Percentiles rank a stretch among this genome's conserved stretches.
These are phyloP conservation scores for Periparus ater DNA, from an alignment of 2,797 vertebrate species.

Conservation along the genomic window DNA sequence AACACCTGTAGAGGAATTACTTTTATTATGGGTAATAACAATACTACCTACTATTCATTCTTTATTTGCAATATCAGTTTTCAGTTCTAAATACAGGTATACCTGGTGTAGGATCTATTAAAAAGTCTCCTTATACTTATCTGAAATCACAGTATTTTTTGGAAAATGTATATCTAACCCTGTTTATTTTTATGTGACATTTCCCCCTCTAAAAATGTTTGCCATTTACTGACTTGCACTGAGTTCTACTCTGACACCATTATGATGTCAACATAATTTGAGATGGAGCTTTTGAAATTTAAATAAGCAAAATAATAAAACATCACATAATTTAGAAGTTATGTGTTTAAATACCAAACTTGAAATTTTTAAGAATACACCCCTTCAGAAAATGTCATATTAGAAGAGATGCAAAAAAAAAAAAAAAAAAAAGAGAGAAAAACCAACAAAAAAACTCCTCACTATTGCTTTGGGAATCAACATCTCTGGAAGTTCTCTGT, in stretches of 20 bases:
- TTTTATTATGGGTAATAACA: neutral
- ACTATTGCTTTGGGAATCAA: neutral
- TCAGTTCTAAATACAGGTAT: neutral
- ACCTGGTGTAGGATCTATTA: neutral
- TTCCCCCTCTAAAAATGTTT: neutral
- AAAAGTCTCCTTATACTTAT: neutral
- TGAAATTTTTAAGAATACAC: neutral
- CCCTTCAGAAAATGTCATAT: neutral
- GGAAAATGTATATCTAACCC: neutral
- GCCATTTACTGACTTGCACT: neutral
- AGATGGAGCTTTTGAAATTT: neutral
- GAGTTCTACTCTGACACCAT: neutral
- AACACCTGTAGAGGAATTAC: neutral
- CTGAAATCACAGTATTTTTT: neutral
- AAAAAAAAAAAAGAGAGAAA: neutral
- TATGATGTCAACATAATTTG: neutral
- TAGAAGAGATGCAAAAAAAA: neutral
- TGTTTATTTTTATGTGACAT: neutral
- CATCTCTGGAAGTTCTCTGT: neutral
- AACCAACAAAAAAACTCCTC: neutral
- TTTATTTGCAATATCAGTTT: constrained; percentile 2
- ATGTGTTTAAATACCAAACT: neutral
- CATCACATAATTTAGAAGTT: neutral
- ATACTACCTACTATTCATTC: neutral
- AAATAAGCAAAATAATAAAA: neutral